Evolutionary conservation across 2,113 vertebrate genomes (phyloP), one percentile per base, ranked within the genome.

Genomic region (Crotophaga sulcirostris): DNA sequence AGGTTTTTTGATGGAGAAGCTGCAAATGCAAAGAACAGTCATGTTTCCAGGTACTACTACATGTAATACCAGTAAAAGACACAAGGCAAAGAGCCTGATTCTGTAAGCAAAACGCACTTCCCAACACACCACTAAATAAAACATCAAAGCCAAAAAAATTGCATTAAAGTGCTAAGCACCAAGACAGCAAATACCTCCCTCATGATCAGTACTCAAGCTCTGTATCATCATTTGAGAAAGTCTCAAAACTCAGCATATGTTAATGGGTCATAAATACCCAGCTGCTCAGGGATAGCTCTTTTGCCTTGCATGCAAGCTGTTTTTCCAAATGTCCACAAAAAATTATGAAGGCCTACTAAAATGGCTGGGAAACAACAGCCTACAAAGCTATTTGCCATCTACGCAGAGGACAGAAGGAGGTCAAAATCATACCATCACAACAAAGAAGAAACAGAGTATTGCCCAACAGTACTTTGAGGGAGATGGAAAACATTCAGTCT

Each of bases 231-330:
- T 92, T 92, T 83, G 72, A 89, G 18, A 79, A 84, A 95, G 59
- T 64, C 84, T 89, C 90, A 82, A 94, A 91, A 79, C 83, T 87
- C 90, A 64, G 78, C 92, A 64, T 52, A 72, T 75, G 40, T 68
- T 94, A 91, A 90, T 87, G 92, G 82, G 70, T 93, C 87, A 95
- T 90, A 87, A 91, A 82, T 72, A 93, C 38, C 78, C 85, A 91
- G 82, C 85, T 96, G 92, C 84, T 94, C 67, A 73, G 94, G 67
- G 72, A 90, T n/a, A 76, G 88, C 28, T 77, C 64, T 28, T 49
- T 38, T 88, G 72, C 67, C 54, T 74, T 38, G 7, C 42, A 7
- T 55, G 21, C 75, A 92, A 93, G 85, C 88, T 95, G 67, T 67
- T 95, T 83, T 70, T 58, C 66, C 59, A 74, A 68, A 45, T 74